A percentile compares a stretch with the other conserved stretches of the same genome.
Evolutionary conservation across 1,140 invertebrate species (phyloP).

Genomic region (Pristionchus pacificus): DNA sequence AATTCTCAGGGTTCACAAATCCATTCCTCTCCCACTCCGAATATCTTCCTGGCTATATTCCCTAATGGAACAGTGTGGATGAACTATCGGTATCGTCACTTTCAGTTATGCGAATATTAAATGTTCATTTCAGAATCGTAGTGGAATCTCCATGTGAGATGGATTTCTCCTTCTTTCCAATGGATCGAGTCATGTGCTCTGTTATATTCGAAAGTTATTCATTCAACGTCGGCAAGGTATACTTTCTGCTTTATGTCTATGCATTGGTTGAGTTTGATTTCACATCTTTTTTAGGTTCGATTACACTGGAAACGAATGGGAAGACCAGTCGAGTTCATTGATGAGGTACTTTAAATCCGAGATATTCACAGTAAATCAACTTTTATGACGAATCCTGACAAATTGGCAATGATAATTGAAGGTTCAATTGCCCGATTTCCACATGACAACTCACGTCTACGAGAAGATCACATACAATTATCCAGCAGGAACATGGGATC

Average conservation of each 20-base stretch:
- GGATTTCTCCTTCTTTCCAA: constrained; percentile 51
- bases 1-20: constrained; percentile 38
- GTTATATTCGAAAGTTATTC: constrained; percentile 54
- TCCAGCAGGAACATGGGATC: constrained; percentile 55
- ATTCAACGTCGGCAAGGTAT: constrained; percentile 56
- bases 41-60: constrained; percentile 56
- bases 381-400: no score
- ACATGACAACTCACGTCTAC: constrained; percentile 45
- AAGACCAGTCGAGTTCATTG: constrained; percentile 53
- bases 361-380: no score
- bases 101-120: background rate
- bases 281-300: constrained; percentile 33
- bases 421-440: constrained; percentile 54
- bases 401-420: no score
- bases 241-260: no score
- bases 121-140: constrained; percentile 38
- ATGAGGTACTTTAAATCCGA: no score
- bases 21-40: constrained; percentile 54
- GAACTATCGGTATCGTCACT: constrained; percentile 41
- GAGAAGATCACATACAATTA: constrained; percentile 55
- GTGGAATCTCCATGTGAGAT: constrained; percentile 56
- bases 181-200: constrained; percentile 55
- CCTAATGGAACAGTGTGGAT: constrained; percentile 54
- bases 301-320: constrained; percentile 53
- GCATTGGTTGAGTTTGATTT: background rate